Conservation (phyloP, 2,113 vertebrate species). For the Uria lomvia region DNA sequence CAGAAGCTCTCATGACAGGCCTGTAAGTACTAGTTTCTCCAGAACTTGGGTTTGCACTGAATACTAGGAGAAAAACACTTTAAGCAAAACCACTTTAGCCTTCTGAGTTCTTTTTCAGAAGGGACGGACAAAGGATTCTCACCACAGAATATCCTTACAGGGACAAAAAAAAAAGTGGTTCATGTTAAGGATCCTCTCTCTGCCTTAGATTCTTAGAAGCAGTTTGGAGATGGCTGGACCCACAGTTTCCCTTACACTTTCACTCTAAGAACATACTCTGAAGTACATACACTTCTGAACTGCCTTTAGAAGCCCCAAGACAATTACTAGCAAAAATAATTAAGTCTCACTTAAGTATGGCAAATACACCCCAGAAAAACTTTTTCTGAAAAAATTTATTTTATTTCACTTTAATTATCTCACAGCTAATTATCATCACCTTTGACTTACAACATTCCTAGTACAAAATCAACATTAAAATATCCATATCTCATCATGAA, state of each 20-base stretch:
- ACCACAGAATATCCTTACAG: not conserved
- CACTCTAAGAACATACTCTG: not conserved
- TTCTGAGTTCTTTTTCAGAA: not conserved
- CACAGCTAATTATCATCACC: not conserved
- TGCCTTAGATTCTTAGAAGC: not conserved
- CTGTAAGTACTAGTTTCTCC: not conserved
- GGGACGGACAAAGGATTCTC: not conserved
- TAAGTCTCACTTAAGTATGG: not conserved
- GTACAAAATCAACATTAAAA: not conserved
- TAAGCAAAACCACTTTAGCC: not conserved
- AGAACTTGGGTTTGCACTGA: not conserved
- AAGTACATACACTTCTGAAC: not conserved
- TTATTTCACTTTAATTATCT: not conserved
- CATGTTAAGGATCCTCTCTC: not conserved
- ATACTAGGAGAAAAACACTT: not conserved
- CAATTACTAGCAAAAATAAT: not conserved
- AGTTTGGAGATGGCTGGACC: not conserved
- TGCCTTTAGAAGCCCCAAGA: not conserved
- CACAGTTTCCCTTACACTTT: not conserved
- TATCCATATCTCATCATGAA: not conserved
- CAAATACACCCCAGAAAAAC: not conserved
- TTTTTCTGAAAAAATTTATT: not conserved
- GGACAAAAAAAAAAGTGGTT: not conserved
- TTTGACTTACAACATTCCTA: not conserved
- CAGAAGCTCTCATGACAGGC: not conserved